A percentile compares a stretch with the other conserved stretches of the same genome.
Conservation (phyloP, 1,140 invertebrate species). For the Phortica variegata region DNA sequence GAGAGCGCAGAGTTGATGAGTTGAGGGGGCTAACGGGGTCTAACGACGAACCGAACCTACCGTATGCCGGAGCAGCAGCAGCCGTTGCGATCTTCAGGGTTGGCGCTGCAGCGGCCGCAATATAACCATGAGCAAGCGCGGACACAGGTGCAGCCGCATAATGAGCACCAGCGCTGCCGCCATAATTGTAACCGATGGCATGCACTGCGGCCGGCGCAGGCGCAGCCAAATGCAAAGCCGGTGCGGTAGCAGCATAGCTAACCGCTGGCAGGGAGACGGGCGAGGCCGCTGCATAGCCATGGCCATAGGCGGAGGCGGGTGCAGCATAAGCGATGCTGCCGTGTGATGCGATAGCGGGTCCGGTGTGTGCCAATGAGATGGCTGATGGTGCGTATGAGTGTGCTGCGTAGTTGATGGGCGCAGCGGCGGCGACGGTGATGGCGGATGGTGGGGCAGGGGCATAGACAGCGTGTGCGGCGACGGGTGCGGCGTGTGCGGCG, state of each 20-base stretch:
- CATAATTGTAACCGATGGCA: conserved; percentile 21
- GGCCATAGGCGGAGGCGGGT: conserved; percentile 19
- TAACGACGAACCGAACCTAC: conserved; percentile 47
- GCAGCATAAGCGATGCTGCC: conserved; percentile 14
- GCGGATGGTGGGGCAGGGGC: background rate
- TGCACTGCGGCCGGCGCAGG: conserved; percentile 5
- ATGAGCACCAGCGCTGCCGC: conserved; percentile 18
- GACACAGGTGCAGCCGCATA: conserved; percentile 28
- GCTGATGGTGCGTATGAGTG: conserved; percentile 3
- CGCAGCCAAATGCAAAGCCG: conserved; percentile 33
- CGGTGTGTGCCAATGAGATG: background rate
- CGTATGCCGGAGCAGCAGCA: conserved; percentile 46
- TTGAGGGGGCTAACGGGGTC: too few species aligned
- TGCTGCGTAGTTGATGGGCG: conserved; percentile 16
- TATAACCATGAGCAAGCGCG: conserved; percentile 38
- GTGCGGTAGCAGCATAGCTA: conserved; percentile 38
- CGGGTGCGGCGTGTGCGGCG: conserved; percentile 3
- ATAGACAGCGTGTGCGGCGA: conserved; percentile 9
- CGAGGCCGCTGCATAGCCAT: conserved; percentile 18
- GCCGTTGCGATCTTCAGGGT: conserved; percentile 35
- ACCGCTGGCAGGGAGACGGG: conserved; percentile 14
- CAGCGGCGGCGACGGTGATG: conserved; percentile 4
- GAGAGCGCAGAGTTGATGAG: too few species aligned
- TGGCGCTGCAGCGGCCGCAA: conserved; percentile 38
- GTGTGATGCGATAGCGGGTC: conserved; percentile 30